phyloP scores from a whole-genome alignment of 2,113 vertebrate species.

The Cairina moschata region DNA sequence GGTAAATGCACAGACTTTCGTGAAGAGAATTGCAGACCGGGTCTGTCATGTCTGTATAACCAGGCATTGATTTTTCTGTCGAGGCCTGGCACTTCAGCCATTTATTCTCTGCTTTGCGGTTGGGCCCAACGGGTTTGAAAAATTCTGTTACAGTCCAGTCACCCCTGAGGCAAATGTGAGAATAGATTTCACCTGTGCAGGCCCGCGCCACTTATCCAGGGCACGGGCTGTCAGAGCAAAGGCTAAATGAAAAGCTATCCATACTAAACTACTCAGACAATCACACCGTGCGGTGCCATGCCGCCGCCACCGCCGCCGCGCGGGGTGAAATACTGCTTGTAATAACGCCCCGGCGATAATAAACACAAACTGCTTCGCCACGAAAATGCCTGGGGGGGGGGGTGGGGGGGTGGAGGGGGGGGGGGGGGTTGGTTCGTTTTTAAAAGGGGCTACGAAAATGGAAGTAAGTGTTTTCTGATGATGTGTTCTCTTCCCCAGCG shows the following conservation, averaged over 20 bases:
- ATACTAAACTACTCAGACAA: slow-evolving; percentile 84
- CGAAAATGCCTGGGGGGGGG: background rate
- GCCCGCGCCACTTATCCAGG: slow-evolving; percentile 95
- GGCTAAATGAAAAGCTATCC: slow-evolving; percentile 97
- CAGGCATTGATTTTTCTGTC: slow-evolving; percentile 99
- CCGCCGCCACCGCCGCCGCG: slow-evolving; percentile 10
- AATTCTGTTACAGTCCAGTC: slow-evolving; percentile 99
- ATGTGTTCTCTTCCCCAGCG: background rate
- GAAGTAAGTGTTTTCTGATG: slow-evolving; percentile 5
- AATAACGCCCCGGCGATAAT: slow-evolving; percentile 17
- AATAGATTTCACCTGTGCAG: slow-evolving; percentile 99
- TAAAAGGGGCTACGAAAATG: slow-evolving; percentile 13
- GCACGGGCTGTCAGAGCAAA: slow-evolving; percentile 90
- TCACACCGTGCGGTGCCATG: slow-evolving; percentile 65
- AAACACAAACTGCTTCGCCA: slow-evolving; percentile 37
- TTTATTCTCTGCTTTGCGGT: slow-evolving; percentile 99
- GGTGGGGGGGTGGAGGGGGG: background rate
- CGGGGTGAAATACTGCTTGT: slow-evolving; percentile 65
- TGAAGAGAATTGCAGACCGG: slow-evolving; percentile 78
- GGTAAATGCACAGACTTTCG: slow-evolving; percentile 65
- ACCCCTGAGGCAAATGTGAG: slow-evolving; percentile 98
- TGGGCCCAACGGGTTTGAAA: slow-evolving; percentile 96
- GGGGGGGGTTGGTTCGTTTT: background rate
- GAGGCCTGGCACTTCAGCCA: slow-evolving; percentile 95
- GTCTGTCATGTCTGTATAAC: slow-evolving; percentile 99